Evolutionary conservation across 2,888 invertebrate species (phyloP).

Genomic region (Quadroppia sp.): DNA sequence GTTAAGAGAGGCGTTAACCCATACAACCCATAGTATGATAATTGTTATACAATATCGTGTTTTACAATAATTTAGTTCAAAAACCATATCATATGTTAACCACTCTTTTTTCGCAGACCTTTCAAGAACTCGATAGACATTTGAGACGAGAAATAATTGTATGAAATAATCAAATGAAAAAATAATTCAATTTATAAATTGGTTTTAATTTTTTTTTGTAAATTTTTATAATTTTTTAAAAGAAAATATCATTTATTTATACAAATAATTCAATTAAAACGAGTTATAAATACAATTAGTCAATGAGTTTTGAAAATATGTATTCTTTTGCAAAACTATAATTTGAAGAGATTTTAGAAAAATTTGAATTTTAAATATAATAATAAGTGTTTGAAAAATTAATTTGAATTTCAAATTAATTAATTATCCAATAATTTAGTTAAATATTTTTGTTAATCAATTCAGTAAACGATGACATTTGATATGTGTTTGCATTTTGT

Average conservation of each 20-base stretch:
- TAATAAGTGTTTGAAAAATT: not conserved
- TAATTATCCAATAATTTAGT: slow-evolving; percentile 13
- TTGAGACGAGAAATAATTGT: too few species aligned
- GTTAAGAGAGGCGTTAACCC: slow-evolving; percentile 14
- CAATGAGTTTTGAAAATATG: not conserved
- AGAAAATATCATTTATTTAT: not conserved
- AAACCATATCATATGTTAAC: not conserved
- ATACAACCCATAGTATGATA: not conserved
- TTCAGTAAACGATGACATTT: not conserved
- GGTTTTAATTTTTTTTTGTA: too few species aligned
- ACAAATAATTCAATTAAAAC: not conserved
- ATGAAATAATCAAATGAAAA: too few species aligned
- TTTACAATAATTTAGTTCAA: slow-evolving; percentile 24
- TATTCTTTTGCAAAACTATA: too few species aligned
- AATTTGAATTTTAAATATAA: slow-evolving; percentile 15
- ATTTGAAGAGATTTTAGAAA: not conserved
- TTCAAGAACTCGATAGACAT: too few species aligned
- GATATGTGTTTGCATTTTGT: not conserved
- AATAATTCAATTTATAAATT: too few species aligned
- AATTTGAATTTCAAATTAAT: slow-evolving; percentile 31
- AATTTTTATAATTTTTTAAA: not conserved
- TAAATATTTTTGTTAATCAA: not conserved
- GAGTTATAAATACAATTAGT: not conserved
- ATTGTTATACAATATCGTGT: slow-evolving; percentile 24
- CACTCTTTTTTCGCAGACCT: not conserved